Percentiles rank a stretch among this genome's conserved stretches.
phyloP scores from a whole-genome alignment of 2,888 invertebrate genomes.

The Drosophila flavopinicola region DNA sequence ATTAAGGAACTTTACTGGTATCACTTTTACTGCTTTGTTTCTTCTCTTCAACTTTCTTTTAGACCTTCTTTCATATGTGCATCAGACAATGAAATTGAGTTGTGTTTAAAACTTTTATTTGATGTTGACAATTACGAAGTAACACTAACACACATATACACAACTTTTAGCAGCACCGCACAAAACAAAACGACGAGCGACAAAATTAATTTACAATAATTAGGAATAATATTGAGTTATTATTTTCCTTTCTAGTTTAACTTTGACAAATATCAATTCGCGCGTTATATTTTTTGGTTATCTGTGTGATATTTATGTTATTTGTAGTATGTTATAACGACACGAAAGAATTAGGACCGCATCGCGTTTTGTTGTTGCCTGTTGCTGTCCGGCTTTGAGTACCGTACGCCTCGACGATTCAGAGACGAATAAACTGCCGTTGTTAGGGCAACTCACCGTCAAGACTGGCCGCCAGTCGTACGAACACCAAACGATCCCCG shows the following conservation, averaged over 20 bases:
- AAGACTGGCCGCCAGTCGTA: slow-evolving; percentile 53
- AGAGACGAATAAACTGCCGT: slow-evolving; percentile 72
- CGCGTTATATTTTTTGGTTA: slow-evolving; percentile 37
- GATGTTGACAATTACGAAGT: slow-evolving; percentile 31
- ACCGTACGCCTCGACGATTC: slow-evolving; percentile 69
- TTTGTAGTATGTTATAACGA: slow-evolving; percentile 43
- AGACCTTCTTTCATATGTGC: slow-evolving; percentile 63
- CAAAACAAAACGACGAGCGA: slow-evolving; percentile 51
- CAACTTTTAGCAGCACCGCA: slow-evolving; percentile 47
- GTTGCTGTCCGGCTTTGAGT: slow-evolving; percentile 54
- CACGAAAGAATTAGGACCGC: slow-evolving; percentile 66
- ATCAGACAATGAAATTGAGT: slow-evolving; percentile 69
- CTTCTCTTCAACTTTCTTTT: slow-evolving; percentile 44
- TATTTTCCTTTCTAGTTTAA: slow-evolving; percentile 21
- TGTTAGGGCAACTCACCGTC: slow-evolving; percentile 64
- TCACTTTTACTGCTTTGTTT: slow-evolving; percentile 46
- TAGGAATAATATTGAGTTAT: slow-evolving; percentile 12
- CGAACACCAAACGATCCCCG: slow-evolving; percentile 13
- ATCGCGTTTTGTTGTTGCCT: slow-evolving; percentile 66
- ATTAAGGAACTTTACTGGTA: slow-evolving; percentile 67
- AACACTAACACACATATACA: slow-evolving; percentile 32
- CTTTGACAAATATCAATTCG: slow-evolving; percentile 27
- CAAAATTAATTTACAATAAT: slow-evolving; percentile 34
- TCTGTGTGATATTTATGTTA: slow-evolving; percentile 27
- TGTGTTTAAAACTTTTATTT: slow-evolving; percentile 24